Evolutionary conservation across 2,113 vertebrate species (phyloP).

Genomic region (Odobenus rosmarus): DNA sequence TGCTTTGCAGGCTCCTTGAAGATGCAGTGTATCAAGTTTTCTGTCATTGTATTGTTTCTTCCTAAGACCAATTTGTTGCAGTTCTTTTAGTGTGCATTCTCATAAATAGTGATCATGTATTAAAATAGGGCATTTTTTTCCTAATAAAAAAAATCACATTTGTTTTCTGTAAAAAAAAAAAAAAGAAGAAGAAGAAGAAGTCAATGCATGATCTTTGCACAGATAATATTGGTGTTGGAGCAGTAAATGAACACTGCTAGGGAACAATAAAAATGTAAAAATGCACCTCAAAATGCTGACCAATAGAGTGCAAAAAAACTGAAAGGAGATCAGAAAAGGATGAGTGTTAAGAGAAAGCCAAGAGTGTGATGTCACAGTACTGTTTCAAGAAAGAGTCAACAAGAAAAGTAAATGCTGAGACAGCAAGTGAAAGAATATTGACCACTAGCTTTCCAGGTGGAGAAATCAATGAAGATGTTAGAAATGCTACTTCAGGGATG

Average conservation of each 20-base stretch:
- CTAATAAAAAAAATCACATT: neutral
- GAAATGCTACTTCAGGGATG: constrained; percentile 25
- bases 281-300: neutral
- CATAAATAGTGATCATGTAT: neutral
- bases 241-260: neutral
- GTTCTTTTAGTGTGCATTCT: constrained; percentile 24
- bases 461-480: constrained; percentile 48
- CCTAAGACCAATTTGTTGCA: neutral
- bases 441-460: constrained; percentile 17
- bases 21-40: neutral
- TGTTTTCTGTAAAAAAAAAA: constrained; percentile 26
- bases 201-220: neutral
- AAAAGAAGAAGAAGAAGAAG: neutral
- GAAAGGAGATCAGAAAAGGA: neutral
- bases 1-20: neutral
- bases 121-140: neutral
- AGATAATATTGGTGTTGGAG: neutral
- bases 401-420: constrained; percentile 12
- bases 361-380: neutral
- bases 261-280: neutral
- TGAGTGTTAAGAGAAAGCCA: neutral
- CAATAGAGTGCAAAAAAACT: neutral
- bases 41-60: neutral
- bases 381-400: neutral
- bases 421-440: constrained; percentile 36